A percentile compares a stretch with the other conserved stretches of the same genome.
These are phyloP conservation scores for Scaptodrosophila lebanonensis DNA, from an alignment of 1,140 invertebrate genomes.

Conservation along the genomic window DNA sequence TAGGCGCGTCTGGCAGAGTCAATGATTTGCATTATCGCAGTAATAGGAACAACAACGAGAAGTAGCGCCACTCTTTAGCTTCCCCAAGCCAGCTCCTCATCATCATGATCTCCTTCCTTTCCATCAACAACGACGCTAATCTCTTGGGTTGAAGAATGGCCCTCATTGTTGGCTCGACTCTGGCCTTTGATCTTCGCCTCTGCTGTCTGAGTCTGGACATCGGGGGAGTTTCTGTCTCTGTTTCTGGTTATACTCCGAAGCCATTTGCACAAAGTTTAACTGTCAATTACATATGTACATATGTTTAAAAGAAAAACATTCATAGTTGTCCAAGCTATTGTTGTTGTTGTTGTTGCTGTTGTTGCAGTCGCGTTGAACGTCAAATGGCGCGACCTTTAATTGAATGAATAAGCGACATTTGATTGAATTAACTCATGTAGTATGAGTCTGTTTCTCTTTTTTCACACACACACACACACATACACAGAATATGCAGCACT, in stretches of 20 bases:
- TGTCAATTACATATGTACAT: constrained; percentile 47
- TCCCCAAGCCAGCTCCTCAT: too few relatives aligned
- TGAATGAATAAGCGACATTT: constrained; percentile 76
- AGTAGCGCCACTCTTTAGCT: too few relatives aligned
- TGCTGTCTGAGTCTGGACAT: constrained; percentile 10
- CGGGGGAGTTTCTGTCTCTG: constrained; percentile 3
- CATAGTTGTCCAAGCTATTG: constrained; percentile 12
- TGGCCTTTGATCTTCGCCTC: constrained; percentile 22
- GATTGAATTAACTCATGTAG: constrained; percentile 60
- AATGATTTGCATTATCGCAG: constrained; percentile 52
- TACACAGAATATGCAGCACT: neutral
- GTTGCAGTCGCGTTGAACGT: constrained; percentile 43
- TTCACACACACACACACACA: constrained; percentile 21
- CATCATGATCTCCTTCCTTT: too few relatives aligned
- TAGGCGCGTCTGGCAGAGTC: constrained; percentile 34
- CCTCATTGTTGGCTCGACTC: constrained; percentile 39
- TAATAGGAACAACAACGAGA: constrained; percentile 10
- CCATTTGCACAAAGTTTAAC: constrained; percentile 51
- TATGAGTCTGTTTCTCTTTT: constrained; percentile 9
- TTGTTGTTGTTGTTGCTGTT: constrained; percentile 16
- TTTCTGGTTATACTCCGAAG: constrained; percentile 6
- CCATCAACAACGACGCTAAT: too few relatives aligned
- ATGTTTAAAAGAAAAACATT: constrained; percentile 28
- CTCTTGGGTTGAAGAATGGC: constrained; percentile 52
- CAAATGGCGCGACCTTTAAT: constrained; percentile 76